Percentiles rank a stretch among this genome's conserved stretches.
phyloP scores from a whole-genome alignment of 2,797 vertebrate genomes.

The Varecia variegata region DNA sequence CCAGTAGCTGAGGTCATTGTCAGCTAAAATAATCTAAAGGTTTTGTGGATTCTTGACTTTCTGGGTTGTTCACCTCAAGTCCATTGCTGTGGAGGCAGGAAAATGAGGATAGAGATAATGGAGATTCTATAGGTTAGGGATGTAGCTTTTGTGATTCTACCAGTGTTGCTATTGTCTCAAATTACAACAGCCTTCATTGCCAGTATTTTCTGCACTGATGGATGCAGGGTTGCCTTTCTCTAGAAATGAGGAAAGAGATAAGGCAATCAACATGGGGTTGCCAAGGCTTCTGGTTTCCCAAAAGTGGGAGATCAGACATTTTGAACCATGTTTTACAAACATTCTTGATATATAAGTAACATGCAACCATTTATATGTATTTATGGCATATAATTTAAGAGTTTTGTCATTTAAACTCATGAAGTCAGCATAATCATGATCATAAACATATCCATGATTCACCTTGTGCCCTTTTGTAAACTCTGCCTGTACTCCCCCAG shows the following conservation, averaged over 20 bases:
- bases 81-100: background rate
- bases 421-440: background rate
- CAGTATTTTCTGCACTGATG: background rate
- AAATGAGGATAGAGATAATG: background rate
- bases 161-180: background rate
- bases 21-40: background rate
- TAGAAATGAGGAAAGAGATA: background rate
- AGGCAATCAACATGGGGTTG: background rate
- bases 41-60: background rate
- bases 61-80: background rate
- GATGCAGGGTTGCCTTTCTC: background rate
- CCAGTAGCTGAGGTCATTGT: background rate
- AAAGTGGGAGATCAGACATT: background rate
- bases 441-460: background rate
- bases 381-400: background rate
- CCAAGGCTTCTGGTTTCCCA: background rate
- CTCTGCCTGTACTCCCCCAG: background rate
- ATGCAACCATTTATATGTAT: background rate
- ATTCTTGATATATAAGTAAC: background rate
- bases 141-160: background rate
- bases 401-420: background rate
- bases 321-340: background rate
- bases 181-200: background rate
- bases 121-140: background rate
- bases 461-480: background rate